These are phyloP conservation scores for Drosophila acutilabella DNA, from an alignment of 2,888 invertebrate genomes.

Conservation along the genomic window DNA sequence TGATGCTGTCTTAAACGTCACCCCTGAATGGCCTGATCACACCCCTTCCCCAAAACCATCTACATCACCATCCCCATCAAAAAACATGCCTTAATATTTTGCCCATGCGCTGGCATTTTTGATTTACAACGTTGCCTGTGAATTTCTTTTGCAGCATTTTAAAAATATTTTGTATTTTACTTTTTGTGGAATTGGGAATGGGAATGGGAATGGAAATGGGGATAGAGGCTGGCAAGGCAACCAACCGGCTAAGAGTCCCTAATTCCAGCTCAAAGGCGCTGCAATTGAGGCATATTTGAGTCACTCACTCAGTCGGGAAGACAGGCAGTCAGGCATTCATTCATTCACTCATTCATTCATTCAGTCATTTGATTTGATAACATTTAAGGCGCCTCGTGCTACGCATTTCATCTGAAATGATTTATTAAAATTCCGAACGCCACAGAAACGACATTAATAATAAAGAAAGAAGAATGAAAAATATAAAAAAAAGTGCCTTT, in stretches of 20 bases:
- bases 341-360: slow-evolving; percentile 46
- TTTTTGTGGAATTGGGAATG: slow-evolving; percentile 26
- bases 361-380: slow-evolving; percentile 76
- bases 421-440: slow-evolving; percentile 77
- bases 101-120: slow-evolving; percentile 69
- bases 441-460: slow-evolving; percentile 44
- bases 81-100: slow-evolving; percentile 46
- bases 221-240: slow-evolving; percentile 25
- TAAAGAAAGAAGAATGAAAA: slow-evolving; percentile 20
- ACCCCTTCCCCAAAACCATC: background rate
- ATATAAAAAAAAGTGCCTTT: slow-evolving; percentile 28
- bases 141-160: slow-evolving; percentile 45
- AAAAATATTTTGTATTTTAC: slow-evolving; percentile 46
- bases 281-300: slow-evolving; percentile 41
- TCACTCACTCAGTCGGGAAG: slow-evolving; percentile 43
- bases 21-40: slow-evolving; percentile 22
- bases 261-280: slow-evolving; percentile 50
- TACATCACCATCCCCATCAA: background rate
- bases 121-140: slow-evolving; percentile 64
- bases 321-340: slow-evolving; percentile 18
- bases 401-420: slow-evolving; percentile 74
- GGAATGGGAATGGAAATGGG: slow-evolving; percentile 30
- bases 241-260: slow-evolving; percentile 59
- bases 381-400: slow-evolving; percentile 55
- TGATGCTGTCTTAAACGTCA: slow-evolving; percentile 58